phyloP scores from a whole-genome alignment of 2,888 invertebrate species.

The Hydrotaea diabolus region DNA sequence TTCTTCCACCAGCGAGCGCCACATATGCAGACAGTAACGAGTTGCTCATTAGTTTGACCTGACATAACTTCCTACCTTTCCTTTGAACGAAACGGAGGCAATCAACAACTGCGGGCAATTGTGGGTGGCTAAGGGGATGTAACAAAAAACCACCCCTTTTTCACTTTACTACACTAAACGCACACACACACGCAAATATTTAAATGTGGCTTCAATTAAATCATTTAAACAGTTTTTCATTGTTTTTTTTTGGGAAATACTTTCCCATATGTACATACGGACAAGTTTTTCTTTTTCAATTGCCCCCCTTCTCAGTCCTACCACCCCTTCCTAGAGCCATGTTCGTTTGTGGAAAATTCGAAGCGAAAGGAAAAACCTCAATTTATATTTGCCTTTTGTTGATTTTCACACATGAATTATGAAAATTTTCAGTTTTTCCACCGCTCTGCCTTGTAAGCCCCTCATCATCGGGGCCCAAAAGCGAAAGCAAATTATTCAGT shows the following conservation, averaged over 20 bases:
- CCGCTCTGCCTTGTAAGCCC: background rate
- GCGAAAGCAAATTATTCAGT: constrained; percentile 30
- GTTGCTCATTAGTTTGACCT: constrained; percentile 42
- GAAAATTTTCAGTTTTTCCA: constrained; percentile 52
- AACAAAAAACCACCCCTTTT: constrained; percentile 12
- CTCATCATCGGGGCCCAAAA: background rate
- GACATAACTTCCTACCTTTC: background rate
- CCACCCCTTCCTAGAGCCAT: background rate
- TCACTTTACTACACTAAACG: constrained; percentile 23
- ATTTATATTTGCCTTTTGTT: constrained; percentile 57
- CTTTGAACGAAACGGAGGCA: constrained; percentile 1
- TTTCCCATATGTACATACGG: too few relatives aligned
- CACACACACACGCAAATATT: constrained; percentile 76
- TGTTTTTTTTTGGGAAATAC: background rate
- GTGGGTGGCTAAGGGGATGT: background rate
- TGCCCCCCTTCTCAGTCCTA: too few relatives aligned
- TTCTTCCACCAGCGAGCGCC: too few relatives aligned
- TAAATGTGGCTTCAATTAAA: constrained; percentile 77
- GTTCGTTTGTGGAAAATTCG: too few relatives aligned
- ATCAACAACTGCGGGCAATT: background rate
- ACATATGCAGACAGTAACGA: background rate
- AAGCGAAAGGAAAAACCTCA: constrained; percentile 33
- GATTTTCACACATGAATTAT: constrained; percentile 69
- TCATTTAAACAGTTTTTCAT: constrained; percentile 69
- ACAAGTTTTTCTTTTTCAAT: too few relatives aligned